Evolutionary conservation across 2,888 invertebrate genomes (phyloP), one percentile per base, ranked within the genome.

Genomic region (Cephus rjabovi): DNA sequence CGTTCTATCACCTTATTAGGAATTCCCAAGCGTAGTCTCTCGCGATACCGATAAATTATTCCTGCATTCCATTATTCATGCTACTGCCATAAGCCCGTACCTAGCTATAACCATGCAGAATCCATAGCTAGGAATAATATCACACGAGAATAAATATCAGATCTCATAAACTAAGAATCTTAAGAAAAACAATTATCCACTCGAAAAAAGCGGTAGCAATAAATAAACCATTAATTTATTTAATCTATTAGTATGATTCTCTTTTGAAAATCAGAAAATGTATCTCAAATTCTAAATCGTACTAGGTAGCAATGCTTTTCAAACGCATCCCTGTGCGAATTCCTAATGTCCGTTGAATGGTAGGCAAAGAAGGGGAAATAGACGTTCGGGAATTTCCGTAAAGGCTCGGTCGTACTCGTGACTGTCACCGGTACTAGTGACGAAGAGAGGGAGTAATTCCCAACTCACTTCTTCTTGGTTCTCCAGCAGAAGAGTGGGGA

Each of bases 1-100:
- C 83, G 82, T 83, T 83, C 80, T 81, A 79, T 78, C 79, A 81
- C 83, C 85, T 87, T 87, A 87, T 87, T 85, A 86, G 85, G 83
- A 81, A 79, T 84, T 83, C 80, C 79, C 71, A 30, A 33, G 31
- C 71, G 71, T 75, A 75, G 76, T 79, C 82, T 85, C 84, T 83
- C 79, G 83, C 80, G 76, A 85, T 86, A 86, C 86, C 83, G 85
- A 89, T 89, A 87, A 89, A 90, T 89, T 89, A 89, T 89, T 56
- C 56, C 56, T 56, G 86, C 87, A 88, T 88, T 85, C 84, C 87
- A 88, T 90, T 89, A 90, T 89, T 88, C 87, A 89, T 87, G 87
- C 86, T 83, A 81, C 82, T 86, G 87, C 85, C 86, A 85, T 88
- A 89, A 89, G 75, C 76, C 31, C 12, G 69, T 78, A 75, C 73